Percentiles rank a stretch among this genome's conserved stretches.
phyloP scores from a whole-genome alignment of 2,797 vertebrate species.

The Epinephelus malabaricus region DNA sequence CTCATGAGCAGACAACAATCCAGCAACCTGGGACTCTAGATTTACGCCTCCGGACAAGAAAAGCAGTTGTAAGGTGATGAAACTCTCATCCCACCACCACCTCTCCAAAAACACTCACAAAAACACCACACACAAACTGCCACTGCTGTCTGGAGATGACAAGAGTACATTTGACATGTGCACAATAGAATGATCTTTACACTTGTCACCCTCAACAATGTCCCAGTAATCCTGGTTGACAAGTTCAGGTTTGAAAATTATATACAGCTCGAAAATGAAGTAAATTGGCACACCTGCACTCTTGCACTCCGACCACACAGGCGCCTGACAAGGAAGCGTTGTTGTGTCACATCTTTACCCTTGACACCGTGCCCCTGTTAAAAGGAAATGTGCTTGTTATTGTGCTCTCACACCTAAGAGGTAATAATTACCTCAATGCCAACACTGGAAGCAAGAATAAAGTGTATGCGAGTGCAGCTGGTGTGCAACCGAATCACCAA shows the following conservation, averaged over 20 bases:
- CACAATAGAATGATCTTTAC: conserved; percentile 59
- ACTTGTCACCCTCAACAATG: conserved; percentile 54
- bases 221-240: conserved; percentile 44
- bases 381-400: conserved; percentile 70
- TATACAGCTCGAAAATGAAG: conserved; percentile 15
- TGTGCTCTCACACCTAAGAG: conserved; percentile 61
- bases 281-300: conserved; percentile 42
- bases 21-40: conserved; percentile 28
- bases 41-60: conserved; percentile 42
- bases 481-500: conserved; percentile 39
- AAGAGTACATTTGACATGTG: conserved; percentile 43
- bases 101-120: conserved; percentile 1
- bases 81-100: conserved; percentile 39
- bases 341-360: conserved; percentile 58
- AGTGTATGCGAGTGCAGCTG: conserved; percentile 30
- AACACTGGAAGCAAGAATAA: conserved; percentile 32
- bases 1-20: conserved; percentile 28
- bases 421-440: conserved; percentile 77
- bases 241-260: conserved; percentile 41
- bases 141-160: conserved; percentile 31
- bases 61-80: conserved; percentile 52
- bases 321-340: conserved; percentile 43
- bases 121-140: conserved; percentile 21
- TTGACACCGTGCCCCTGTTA: conserved; percentile 58
- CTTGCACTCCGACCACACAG: conserved; percentile 33